Conservation (phyloP, 1,140 invertebrate species). For the Drosophila nannoptera region DNA sequence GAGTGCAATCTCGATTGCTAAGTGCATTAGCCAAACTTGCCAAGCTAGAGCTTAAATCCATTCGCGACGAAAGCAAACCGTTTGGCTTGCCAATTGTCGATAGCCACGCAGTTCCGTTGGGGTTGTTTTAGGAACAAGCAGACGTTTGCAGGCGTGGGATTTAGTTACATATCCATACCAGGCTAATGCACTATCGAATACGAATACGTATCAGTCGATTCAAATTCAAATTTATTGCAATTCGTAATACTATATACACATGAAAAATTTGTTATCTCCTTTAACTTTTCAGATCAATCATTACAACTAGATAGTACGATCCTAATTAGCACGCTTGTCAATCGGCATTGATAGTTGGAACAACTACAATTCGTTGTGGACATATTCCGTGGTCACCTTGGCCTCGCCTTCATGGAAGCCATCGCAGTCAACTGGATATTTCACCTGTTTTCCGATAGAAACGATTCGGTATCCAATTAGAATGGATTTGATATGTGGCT, state of each 20-base stretch:
- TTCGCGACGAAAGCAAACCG: neutral
- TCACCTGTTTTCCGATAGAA: conserved; percentile 80
- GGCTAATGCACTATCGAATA: no score
- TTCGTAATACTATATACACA: conserved; percentile 73
- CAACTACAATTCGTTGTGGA: conserved; percentile 86
- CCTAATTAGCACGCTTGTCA: conserved; percentile 51
- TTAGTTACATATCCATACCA: no score
- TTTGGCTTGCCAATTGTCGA: neutral
- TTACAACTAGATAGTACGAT: conserved; percentile 53
- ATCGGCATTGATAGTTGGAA: conserved; percentile 1
- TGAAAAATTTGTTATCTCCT: conserved; percentile 38
- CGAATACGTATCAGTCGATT: no score
- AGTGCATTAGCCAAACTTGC: conserved; percentile 15
- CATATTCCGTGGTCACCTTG: conserved; percentile 88
- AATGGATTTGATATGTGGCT: neutral
- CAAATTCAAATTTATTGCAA: conserved; percentile 68
- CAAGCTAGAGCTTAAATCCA: neutral
- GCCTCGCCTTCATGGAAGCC: conserved; percentile 89
- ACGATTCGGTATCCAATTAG: conserved; percentile 30
- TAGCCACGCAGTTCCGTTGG: no score
- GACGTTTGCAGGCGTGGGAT: no score
- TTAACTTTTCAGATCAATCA: conserved; percentile 48
- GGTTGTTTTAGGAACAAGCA: no score
- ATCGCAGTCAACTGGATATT: conserved; percentile 86
- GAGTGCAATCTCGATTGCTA: conserved; percentile 3